These are phyloP conservation scores for Drosophila emarginata DNA, from an alignment of 2,888 invertebrate genomes.

Conservation along the genomic window DNA sequence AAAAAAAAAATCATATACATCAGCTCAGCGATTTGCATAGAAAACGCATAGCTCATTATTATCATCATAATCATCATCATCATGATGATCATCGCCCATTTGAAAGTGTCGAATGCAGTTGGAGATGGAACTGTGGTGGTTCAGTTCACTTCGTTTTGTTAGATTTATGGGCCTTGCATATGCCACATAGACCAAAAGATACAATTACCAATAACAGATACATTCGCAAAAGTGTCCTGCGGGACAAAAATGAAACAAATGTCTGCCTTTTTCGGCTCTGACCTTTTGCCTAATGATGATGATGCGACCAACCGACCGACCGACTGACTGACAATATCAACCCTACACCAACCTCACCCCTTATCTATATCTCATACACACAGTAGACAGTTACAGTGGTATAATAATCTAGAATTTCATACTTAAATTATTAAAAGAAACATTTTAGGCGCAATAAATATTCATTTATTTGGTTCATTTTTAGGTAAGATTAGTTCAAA, in stretches of 20 bases:
- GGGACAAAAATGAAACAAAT: conserved; percentile 64
- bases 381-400: conserved; percentile 27
- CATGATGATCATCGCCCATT: conserved; percentile 16
- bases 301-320: background rate
- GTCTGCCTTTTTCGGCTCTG: conserved; percentile 62
- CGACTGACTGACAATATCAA: conserved; percentile 13
- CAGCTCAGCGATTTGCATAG: conserved; percentile 61
- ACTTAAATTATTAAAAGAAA: too few relatives aligned
- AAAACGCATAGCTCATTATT: conserved; percentile 76
- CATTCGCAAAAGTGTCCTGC: conserved; percentile 55
- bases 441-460: too few relatives aligned
- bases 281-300: conserved; percentile 63
- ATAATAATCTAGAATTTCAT: too few relatives aligned
- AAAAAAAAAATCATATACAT: background rate
- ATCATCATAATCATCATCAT: conserved; percentile 7
- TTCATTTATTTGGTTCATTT: too few relatives aligned
- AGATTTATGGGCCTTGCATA: conserved; percentile 70
- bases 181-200: conserved; percentile 51
- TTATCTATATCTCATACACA: background rate
- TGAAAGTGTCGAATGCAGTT: conserved; percentile 59
- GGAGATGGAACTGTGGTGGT: background rate
- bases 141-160: background rate
- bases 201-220: conserved; percentile 65
- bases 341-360: conserved; percentile 8
- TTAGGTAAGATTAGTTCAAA: too few relatives aligned